Evolutionary conservation across 2,888 invertebrate genomes (phyloP), one percentile per base, ranked within the genome.

Genomic region (Emmelina monodactyla): DNA sequence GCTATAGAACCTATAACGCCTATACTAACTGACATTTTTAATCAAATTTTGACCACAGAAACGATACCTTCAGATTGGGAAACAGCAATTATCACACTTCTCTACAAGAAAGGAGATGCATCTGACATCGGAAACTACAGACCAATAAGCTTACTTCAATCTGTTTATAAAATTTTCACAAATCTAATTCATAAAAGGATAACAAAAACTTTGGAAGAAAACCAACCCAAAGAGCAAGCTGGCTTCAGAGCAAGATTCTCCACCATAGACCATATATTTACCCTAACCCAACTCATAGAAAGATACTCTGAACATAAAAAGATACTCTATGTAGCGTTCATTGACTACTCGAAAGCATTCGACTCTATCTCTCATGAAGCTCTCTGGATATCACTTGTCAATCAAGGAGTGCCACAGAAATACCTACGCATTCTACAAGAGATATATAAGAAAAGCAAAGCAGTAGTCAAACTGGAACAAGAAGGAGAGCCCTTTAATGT

Each of bases 71-170:
- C 14, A 9, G 32, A 35, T 14, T 38, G 38, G 33, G 16, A 14
- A 2, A 32, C 31, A 19, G 38, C 37, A 2, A 22, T 38, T 6
- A 43, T 37, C 7, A 35, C 38, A 9, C 13, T 44, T 2, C 7
- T 41, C 1, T 40, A 43, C 16, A 40, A 41, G 31, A 41, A 41
- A 37, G 38, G 38, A 34, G 32, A 41, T 37, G 32, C 38, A 11
- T 10, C 25, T 14, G 36, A 38, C 29, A 36, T 41, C 4, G 12
- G 16, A 4, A 40, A 40, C 14, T 41, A 41, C 12, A 25, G 37
- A 19, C 41, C 41, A n/a, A 39, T 39, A 16, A 37, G 37, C 22
- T 22, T 39, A 22, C 16, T 39, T 14, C 11, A 37, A 15, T 33
- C 15, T 15, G 31, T 35, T 12, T 40, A 40, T 16, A 40, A 40